Base-by-base conservation (phyloP, 2,888 invertebrate species). In the Drosophila algonquin region DNA sequence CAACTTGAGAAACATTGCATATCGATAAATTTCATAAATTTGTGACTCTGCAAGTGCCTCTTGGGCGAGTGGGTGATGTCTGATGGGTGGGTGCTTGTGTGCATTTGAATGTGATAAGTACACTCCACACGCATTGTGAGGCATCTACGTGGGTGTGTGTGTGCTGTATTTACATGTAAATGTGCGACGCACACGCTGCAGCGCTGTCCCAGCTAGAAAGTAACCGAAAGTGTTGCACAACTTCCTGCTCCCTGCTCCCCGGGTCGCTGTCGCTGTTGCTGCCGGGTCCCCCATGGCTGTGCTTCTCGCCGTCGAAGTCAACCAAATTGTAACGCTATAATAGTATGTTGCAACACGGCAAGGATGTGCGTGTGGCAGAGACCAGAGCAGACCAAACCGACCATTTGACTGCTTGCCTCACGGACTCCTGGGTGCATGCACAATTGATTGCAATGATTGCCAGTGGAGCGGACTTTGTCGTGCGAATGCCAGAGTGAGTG, bases 381-480 rank as follows among this genome's bases (percentile, higher is more conserved):
- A 21, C 21, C 21, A 21, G 21, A 21, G 3, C 21, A 21, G 72
- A 58, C 77, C 74, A 65, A 58, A 63, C 24, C 73, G 71, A 73
- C 65, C 72, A 73, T 79, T 78, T 72, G 67, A 71, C 51, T 67
- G 60, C 65, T 61, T 46, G 56, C 40, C 21, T 21, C 46, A 40
- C 60, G 56, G 35, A 44, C 60, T 44, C 63, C 56, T 58, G 56
- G 69, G 53, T 73, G 77, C 70, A 77, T 77, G 75, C 86, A 80
- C 86, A 83, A 82, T 82, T 82, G 83, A 87, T 87, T 83, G 85
- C 85, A 87, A 75, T 83, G 85, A 83, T 83, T 79, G 77, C 63
- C 69, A 54, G 18, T 32, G 56, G 35, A 55, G 67, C 58, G 54
- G 58, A 70, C 61, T 56, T 55, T 52, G 57, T 44, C 44, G 27